A percentile compares a stretch with the other conserved stretches of the same genome.
Conservation (phyloP, 2,797 vertebrate genomes). For the Selene dorsalis region DNA sequence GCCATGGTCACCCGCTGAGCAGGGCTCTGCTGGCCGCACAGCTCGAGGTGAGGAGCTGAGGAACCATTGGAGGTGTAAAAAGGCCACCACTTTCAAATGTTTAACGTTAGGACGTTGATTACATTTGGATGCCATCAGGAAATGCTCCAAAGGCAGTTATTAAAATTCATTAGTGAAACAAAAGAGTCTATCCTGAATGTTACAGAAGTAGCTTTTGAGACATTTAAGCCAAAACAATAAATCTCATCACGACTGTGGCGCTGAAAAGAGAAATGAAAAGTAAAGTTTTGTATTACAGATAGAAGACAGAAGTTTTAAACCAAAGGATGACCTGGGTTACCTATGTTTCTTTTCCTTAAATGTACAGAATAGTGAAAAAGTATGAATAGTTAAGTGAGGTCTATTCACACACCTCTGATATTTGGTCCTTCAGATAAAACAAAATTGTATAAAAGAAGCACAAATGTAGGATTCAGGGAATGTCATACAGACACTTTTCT, state of each 20-base stretch:
- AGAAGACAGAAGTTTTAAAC: not conserved
- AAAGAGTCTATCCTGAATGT: not conserved
- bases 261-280: not conserved
- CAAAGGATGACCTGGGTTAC: slow-evolving; percentile 9
- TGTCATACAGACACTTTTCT: slow-evolving; percentile 6
- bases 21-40: too few species aligned
- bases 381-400: slow-evolving; percentile 22
- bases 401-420: slow-evolving; percentile 40
- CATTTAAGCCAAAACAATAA: not conserved
- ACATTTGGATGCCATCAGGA: too few species aligned
- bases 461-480: slow-evolving; percentile 19
- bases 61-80: too few species aligned
- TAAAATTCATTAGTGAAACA: not conserved
- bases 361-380: too few species aligned
- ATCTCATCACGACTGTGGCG: not conserved
- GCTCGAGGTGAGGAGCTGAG: too few species aligned
- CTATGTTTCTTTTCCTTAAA: slow-evolving; percentile 6
- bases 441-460: slow-evolving; percentile 31
- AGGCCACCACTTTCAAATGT: too few species aligned
- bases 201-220: not conserved
- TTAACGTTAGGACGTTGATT: too few species aligned
- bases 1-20: too few species aligned
- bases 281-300: slow-evolving; percentile 5
- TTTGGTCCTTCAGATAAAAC: slow-evolving; percentile 35
- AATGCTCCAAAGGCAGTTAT: too few species aligned